Conservation (phyloP, 2,797 vertebrate species). For the Danio aesculapii region DNA sequence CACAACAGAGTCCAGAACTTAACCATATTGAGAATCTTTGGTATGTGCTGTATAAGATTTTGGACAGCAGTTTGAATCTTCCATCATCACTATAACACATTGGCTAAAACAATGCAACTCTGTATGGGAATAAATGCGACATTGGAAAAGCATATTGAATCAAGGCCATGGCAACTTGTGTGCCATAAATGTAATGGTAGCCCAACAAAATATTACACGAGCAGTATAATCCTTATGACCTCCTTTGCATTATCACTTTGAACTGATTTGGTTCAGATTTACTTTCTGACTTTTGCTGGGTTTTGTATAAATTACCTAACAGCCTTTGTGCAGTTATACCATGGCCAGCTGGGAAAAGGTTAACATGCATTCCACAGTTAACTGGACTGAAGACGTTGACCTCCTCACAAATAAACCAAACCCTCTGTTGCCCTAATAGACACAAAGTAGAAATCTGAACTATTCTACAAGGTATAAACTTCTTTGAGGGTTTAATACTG, state of each 20-base stretch:
- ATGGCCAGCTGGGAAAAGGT: slow-evolving; percentile 71
- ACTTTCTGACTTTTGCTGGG: slow-evolving; percentile 25
- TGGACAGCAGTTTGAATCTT: too few species aligned
- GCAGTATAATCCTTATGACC: not conserved
- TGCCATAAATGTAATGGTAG: too few species aligned
- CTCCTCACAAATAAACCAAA: slow-evolving; percentile 35
- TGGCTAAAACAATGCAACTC: too few species aligned
- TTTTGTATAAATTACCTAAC: slow-evolving; percentile 38
- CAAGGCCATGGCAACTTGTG: too few species aligned
- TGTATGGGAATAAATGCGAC: too few species aligned
- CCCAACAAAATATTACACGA: too few species aligned
- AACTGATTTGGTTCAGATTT: slow-evolving; percentile 13
- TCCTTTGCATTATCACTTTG: not conserved
- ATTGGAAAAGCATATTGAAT: too few species aligned
- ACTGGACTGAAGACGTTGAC: slow-evolving; percentile 51
- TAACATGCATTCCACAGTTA: slow-evolving; percentile 67
- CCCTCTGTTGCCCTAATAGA: slow-evolving; percentile 22
- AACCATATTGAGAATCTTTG: too few species aligned
- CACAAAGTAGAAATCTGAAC: slow-evolving; percentile 9
- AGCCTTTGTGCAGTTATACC: slow-evolving; percentile 59
- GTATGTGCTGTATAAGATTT: too few species aligned
- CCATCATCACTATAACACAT: too few species aligned
- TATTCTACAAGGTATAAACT: slow-evolving; percentile 22
- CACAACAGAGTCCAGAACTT: too few species aligned
- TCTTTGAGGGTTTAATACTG: not conserved